Percentiles rank a stretch among this genome's conserved stretches.
Conservation (phyloP, 2,797 vertebrate species). For the Sternotherus odoratus region DNA sequence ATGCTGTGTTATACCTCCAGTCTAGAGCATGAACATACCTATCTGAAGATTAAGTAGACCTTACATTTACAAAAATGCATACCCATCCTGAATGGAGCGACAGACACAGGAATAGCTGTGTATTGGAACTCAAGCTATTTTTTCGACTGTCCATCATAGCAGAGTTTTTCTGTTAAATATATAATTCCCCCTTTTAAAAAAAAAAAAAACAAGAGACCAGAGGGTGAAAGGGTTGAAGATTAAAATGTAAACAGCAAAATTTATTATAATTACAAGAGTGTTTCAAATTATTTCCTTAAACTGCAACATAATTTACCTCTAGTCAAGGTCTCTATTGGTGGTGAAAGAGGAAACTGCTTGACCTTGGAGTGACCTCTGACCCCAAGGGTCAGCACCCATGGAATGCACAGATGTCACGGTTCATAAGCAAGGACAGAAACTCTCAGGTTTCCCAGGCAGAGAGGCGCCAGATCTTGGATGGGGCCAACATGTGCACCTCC, state of each 20-base stretch:
- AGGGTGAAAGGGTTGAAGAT: slow-evolving; percentile 82
- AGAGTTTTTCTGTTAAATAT: slow-evolving; percentile 67
- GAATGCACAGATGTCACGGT: slow-evolving; percentile 92
- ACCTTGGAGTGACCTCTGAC: slow-evolving; percentile 86
- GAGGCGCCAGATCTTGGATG: slow-evolving; percentile 86
- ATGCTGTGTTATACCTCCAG: slow-evolving; percentile 67
- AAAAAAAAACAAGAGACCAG: slow-evolving; percentile 59
- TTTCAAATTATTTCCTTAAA: slow-evolving; percentile 86
- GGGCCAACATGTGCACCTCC: slow-evolving; percentile 81
- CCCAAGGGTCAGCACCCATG: slow-evolving; percentile 86
- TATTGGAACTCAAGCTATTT: slow-evolving; percentile 61
- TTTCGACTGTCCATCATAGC: slow-evolving; percentile 62
- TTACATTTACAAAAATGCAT: slow-evolving; percentile 42
- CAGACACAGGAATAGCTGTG: slow-evolving; percentile 43
- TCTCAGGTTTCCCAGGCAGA: slow-evolving; percentile 88
- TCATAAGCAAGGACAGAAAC: slow-evolving; percentile 84
- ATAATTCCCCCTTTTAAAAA: slow-evolving; percentile 53
- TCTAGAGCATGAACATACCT: slow-evolving; percentile 33
- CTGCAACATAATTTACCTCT: slow-evolving; percentile 84
- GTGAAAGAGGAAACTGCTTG: slow-evolving; percentile 88
- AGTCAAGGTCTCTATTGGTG: slow-evolving; percentile 82
- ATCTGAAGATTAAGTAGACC: slow-evolving; percentile 63
- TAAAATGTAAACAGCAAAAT: slow-evolving; percentile 86
- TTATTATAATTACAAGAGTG: slow-evolving; percentile 86
- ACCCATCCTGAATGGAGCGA: slow-evolving; percentile 44